Percentiles rank a stretch among this genome's conserved stretches.
Evolutionary conservation across 2,888 invertebrate species (phyloP).

Genomic region (Athripsodes cinereus): DNA sequence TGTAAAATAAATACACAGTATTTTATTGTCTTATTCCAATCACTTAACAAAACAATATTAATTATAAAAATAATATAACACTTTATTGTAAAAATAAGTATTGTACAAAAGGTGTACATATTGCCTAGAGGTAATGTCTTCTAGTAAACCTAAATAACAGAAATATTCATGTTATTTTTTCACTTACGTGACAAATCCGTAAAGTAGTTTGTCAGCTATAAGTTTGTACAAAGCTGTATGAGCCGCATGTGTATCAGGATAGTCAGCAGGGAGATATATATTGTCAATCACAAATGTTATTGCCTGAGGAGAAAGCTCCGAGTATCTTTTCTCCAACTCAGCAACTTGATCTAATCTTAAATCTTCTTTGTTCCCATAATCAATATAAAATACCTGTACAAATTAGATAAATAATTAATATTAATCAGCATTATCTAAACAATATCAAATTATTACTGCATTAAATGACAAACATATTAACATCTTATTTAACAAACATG

Average conservation of each 20-base stretch:
- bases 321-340: constrained; percentile 47
- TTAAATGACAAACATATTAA: too few relatives aligned
- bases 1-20: constrained; percentile 6
- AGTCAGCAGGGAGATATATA: neutral
- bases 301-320: constrained; percentile 52
- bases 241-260: neutral
- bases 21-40: too few relatives aligned
- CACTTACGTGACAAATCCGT: constrained; percentile 15
- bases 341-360: constrained; percentile 50
- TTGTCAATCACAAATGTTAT: constrained; percentile 35
- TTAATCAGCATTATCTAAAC: too few relatives aligned
- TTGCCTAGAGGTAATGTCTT: too few relatives aligned
- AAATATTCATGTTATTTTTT: too few relatives aligned
- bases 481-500: too few relatives aligned
- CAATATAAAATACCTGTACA: constrained; percentile 55
- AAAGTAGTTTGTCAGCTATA: constrained; percentile 5
- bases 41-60: too few relatives aligned
- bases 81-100: too few relatives aligned
- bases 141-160: too few relatives aligned
- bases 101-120: too few relatives aligned
- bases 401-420: neutral
- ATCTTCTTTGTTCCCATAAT: constrained; percentile 59
- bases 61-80: too few relatives aligned
- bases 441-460: too few relatives aligned
- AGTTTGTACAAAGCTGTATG: constrained; percentile 1